Conservation (phyloP, 2,888 invertebrate species). For the Choristoneura rosaceana region DNA sequence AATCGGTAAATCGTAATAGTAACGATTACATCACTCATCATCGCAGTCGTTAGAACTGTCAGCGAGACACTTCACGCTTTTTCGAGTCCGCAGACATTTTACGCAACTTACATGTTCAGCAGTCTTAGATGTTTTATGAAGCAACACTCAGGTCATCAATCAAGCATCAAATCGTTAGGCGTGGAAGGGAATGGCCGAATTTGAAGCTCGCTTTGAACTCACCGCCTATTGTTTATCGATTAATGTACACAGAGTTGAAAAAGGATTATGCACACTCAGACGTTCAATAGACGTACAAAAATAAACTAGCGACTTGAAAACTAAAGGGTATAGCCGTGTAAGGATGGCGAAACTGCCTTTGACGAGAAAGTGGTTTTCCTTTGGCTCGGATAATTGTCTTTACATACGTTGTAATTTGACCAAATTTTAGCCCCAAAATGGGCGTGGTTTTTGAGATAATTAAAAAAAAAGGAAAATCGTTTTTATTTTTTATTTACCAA, state of each 20-base stretch:
- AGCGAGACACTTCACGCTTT: conserved; percentile 29
- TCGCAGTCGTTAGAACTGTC: conserved; percentile 28
- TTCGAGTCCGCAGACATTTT: conserved; percentile 30
- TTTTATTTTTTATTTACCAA: no score
- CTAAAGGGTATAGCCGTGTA: no score
- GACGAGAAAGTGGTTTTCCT: no score
- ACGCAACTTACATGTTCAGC: conserved; percentile 27
- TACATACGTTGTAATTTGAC: no score
- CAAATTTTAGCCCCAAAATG: no score
- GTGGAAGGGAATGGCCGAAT: conserved; percentile 25
- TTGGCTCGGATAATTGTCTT: no score
- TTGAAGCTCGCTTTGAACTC: conserved; percentile 29
- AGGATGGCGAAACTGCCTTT: no score
- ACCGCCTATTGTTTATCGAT: conserved; percentile 36
- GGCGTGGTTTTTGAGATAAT: no score
- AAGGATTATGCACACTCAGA: conserved; percentile 18
- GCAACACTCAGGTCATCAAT: conserved; percentile 33
- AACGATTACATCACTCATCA: conserved; percentile 32
- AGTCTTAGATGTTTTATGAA: conserved; percentile 31
- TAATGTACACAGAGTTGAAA: conserved; percentile 20
- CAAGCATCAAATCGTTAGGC: conserved; percentile 30
- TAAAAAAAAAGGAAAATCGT: no score
- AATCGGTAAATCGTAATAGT: conserved; percentile 32
- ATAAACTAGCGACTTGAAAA: conserved; percentile 25
- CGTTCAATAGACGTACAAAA: conserved; percentile 25